Evolutionary conservation across 2,797 vertebrate species (phyloP).

Genomic region (Sebastes wilsoni): DNA sequence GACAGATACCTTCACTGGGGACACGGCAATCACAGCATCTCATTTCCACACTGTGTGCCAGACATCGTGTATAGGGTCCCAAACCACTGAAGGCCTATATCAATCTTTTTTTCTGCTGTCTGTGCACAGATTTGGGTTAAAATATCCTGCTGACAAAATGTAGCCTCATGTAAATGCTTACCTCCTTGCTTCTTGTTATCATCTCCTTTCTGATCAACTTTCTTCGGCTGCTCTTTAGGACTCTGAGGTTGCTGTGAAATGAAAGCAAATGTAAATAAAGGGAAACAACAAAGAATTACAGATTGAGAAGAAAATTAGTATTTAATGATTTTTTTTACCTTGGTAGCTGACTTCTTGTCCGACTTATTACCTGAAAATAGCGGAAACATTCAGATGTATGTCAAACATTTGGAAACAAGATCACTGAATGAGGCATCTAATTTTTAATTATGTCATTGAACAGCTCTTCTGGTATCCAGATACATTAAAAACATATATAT

Average conservation of each 20-base stretch:
- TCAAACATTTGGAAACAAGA: slow-evolving; percentile 9
- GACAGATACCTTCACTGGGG: slow-evolving; percentile 76
- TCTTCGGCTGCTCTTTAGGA: slow-evolving; percentile 87
- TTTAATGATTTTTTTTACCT: slow-evolving; percentile 70
- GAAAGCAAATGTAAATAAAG: slow-evolving; percentile 8
- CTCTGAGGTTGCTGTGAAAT: slow-evolving; percentile 82
- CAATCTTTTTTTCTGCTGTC: background rate
- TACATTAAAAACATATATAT: background rate
- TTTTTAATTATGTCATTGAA: background rate
- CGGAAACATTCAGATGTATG: slow-evolving; percentile 5
- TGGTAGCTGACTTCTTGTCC: slow-evolving; percentile 87
- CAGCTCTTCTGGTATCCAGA: background rate
- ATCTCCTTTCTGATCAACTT: slow-evolving; percentile 88
- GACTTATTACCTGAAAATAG: slow-evolving; percentile 83
- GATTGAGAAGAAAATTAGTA: background rate
- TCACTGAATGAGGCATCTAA: background rate
- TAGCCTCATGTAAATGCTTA: slow-evolving; percentile 62
- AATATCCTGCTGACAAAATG: background rate
- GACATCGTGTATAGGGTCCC: background rate
- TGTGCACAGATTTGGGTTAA: background rate
- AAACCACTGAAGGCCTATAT: background rate
- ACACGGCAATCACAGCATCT: slow-evolving; percentile 45
- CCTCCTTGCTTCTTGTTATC: slow-evolving; percentile 88
- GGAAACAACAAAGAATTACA: background rate
- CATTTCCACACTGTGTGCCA: background rate